Percentiles rank a stretch among this genome's conserved stretches.
phyloP scores from a whole-genome alignment of 2,888 invertebrate genomes.

The Drosophila ustulata region DNA sequence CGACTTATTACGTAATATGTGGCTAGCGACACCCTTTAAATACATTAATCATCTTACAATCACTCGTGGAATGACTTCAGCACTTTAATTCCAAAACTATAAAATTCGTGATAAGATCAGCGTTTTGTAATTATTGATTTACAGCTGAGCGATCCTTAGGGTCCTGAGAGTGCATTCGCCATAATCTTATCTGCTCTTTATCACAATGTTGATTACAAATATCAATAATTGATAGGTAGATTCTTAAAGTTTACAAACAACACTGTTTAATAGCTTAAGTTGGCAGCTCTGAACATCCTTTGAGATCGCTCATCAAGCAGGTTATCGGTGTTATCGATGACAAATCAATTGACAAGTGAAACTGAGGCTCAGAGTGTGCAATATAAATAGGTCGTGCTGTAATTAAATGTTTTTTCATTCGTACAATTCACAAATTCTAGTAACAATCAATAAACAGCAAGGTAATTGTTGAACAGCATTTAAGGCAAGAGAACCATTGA shows the following conservation, averaged over 20 bases:
- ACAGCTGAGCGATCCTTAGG: background rate
- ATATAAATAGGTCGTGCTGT: background rate
- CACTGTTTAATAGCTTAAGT: background rate
- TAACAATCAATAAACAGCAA: slow-evolving; percentile 1
- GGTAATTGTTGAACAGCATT: background rate
- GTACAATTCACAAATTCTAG: slow-evolving; percentile 36
- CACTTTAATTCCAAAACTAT: slow-evolving; percentile 19
- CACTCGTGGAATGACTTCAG: slow-evolving; percentile 35
- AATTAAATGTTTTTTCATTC: slow-evolving; percentile 39
- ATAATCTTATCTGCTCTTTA: slow-evolving; percentile 7
- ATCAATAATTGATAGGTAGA: background rate
- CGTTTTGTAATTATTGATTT: slow-evolving; percentile 9
- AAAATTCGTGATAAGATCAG: slow-evolving; percentile 27
- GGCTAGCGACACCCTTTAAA: slow-evolving; percentile 31
- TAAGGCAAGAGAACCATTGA: background rate
- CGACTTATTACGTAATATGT: slow-evolving; percentile 52
- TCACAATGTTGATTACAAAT: background rate
- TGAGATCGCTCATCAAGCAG: background rate
- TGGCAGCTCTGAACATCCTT: slow-evolving; percentile 2
- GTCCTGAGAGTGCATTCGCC: slow-evolving; percentile 6
- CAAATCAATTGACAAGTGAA: background rate
- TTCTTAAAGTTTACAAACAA: background rate
- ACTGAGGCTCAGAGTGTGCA: background rate
- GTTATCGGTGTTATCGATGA: slow-evolving; percentile 3
- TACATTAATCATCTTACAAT: slow-evolving; percentile 24